These are phyloP conservation scores for Eriosoma lanigerum DNA, from an alignment of 1,140 invertebrate species.

Conservation along the genomic window DNA sequence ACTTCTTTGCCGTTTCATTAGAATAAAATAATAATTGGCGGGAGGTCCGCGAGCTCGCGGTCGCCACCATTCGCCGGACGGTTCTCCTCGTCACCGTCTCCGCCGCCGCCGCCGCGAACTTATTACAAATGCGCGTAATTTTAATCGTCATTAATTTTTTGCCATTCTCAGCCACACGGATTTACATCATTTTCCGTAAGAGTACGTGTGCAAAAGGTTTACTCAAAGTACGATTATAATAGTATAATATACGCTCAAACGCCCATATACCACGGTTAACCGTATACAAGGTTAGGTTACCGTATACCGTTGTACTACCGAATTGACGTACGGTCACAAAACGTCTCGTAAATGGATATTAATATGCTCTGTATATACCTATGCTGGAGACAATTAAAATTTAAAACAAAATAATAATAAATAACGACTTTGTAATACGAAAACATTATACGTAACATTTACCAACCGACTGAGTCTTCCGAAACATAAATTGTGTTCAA, in stretches of 20 bases:
- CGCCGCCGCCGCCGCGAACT: background rate
- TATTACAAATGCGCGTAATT: too few species aligned
- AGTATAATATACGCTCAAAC: too few species aligned
- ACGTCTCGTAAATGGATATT: background rate
- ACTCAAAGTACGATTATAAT: too few species aligned
- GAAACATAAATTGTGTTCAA: constrained; percentile 36
- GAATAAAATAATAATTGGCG: constrained; percentile 49
- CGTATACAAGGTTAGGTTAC: too few species aligned
- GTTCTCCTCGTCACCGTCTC: background rate
- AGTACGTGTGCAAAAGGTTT: too few species aligned
- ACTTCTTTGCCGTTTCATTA: constrained; percentile 49
- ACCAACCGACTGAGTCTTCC: constrained; percentile 33
- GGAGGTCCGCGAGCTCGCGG: constrained; percentile 36
- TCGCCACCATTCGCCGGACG: constrained; percentile 23
- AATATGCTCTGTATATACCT: background rate
- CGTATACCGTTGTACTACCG: too few species aligned
- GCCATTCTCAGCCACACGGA: too few species aligned
- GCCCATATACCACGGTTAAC: too few species aligned
- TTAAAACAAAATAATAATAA: background rate
- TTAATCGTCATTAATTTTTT: too few species aligned
- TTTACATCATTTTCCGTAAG: too few species aligned
- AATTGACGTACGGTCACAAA: background rate
- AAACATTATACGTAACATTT: constrained; percentile 1
- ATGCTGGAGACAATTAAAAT: background rate
- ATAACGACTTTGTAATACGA: constrained; percentile 11